A percentile compares a stretch with the other conserved stretches of the same genome.
Conservation (phyloP, 2,888 invertebrate genomes). For the Apoda limacodes region DNA sequence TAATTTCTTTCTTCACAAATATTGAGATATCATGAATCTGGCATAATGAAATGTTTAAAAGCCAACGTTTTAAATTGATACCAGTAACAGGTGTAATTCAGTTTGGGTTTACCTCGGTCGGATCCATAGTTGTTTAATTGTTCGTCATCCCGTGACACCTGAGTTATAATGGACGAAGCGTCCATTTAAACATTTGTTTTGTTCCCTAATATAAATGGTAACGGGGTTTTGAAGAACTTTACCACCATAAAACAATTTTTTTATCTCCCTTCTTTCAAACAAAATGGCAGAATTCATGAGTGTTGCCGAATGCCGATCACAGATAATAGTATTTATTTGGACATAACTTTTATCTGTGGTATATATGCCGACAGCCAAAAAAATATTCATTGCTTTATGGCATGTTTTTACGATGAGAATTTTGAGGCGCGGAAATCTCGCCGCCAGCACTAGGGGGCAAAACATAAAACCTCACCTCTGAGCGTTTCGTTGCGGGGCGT, state of each 20-base stretch:
- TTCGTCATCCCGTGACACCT: conserved; percentile 98
- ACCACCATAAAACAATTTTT: conserved; percentile 70
- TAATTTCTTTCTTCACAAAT: conserved; percentile 40
- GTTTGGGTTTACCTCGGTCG: conserved; percentile 87
- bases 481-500: too few relatives aligned
- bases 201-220: conserved; percentile 63
- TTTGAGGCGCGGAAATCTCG: too few relatives aligned
- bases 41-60: too few relatives aligned
- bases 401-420: too few relatives aligned
- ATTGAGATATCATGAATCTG: conserved; percentile 47
- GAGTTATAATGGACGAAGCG: conserved; percentile 99
- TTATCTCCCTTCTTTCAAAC: conserved; percentile 69
- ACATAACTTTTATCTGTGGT: conserved; percentile 32
- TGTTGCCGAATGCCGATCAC: conserved; percentile 58
- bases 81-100: conserved; percentile 67
- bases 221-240: conserved; percentile 60
- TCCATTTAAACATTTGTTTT: conserved; percentile 82
- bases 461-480: too few relatives aligned
- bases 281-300: conserved; percentile 60
- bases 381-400: too few relatives aligned
- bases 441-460: too few relatives aligned
- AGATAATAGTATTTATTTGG: conserved; percentile 24
- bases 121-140: conserved; percentile 91
- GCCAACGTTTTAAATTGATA: conserved; percentile 65
- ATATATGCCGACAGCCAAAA: conserved; percentile 39